Percentiles rank a stretch among this genome's conserved stretches.
Evolutionary conservation across 2,888 invertebrate genomes (phyloP).

Genomic region (Germaria angustata): DNA sequence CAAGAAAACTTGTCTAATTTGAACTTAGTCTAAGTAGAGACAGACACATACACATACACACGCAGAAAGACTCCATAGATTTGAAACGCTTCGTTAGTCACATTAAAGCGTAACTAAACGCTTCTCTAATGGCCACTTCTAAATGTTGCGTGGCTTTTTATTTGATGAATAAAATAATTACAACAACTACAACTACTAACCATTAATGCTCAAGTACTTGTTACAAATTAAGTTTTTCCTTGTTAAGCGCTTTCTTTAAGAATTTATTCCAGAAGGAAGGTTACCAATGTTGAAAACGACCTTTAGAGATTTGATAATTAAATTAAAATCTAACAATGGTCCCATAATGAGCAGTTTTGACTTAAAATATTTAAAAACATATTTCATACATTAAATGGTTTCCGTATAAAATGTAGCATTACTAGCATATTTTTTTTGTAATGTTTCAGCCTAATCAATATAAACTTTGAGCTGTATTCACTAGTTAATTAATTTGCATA

Average conservation of each 20-base stretch:
- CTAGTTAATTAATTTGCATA: too few species aligned
- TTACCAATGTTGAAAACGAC: background rate
- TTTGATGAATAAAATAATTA: background rate
- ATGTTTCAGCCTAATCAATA: too few species aligned
- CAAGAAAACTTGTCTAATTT: background rate
- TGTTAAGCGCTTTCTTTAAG: slow-evolving; percentile 5
- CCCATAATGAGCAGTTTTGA: too few species aligned
- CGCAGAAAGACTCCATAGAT: slow-evolving; percentile 44
- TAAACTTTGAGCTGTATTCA: too few species aligned
- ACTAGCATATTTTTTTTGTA: too few species aligned
- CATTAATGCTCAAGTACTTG: slow-evolving; percentile 22
- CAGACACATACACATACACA: too few species aligned
- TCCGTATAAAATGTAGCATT: too few species aligned
- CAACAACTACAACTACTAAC: background rate
- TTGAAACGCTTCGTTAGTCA: slow-evolving; percentile 50
- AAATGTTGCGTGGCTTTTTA: slow-evolving; percentile 27
- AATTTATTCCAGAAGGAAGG: slow-evolving; percentile 16
- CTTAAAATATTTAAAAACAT: too few species aligned
- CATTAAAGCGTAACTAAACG: slow-evolving; percentile 23
- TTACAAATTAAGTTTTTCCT: slow-evolving; percentile 32
- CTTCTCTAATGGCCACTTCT: slow-evolving; percentile 51
- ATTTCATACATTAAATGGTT: too few species aligned
- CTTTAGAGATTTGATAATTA: too few species aligned
- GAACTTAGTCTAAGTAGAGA: background rate
- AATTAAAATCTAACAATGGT: too few species aligned